Evolutionary conservation across 2,797 vertebrate species (phyloP), one percentile per base, ranked within the genome.

Genomic region (Lacerta agilis): DNA sequence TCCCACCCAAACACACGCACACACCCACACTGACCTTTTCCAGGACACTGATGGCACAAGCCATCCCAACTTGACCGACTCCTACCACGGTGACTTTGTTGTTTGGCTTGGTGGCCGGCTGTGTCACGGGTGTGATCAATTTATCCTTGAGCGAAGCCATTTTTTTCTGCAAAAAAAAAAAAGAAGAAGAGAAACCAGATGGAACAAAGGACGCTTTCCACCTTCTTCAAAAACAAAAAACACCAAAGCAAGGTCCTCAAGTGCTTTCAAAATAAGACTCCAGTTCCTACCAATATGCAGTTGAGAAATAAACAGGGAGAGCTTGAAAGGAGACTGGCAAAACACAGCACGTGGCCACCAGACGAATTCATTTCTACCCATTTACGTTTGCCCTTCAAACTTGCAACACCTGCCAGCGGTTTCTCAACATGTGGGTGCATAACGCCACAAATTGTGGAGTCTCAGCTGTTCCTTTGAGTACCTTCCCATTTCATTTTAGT

Each of bases 51-150:
- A 99, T 87, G 0, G 99, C 98, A 64, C 98, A 97, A 0, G 99
- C 99, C 99, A 99, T 99, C 81, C 99, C 99, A 77, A 99, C 99
- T 95, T 98, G 98, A 7, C 99, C 99, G 36, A 98, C 98, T 0
- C 98, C 99, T 5, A 99, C 98, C 33, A 99, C 92, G 0, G 98
- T 98, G 93, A 99, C 97, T 96, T 99, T 99, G 96, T 97, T 99
- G 95, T 96, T 98, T 6, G 99, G 98, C 3, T 88, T 36, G 0
- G 94, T 81, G 1, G 93, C 0, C 0, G 75, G 94, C 3, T 94
- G 90, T 0, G 96, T 94, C 61, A 98, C 11, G 0, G 97, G 92
- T 13, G 96, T 97, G 77, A 99, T 98, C 88, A 99, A 97, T 91
- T 98, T 98, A 86, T 99, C 97, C 92, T 98, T 96, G 15, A 99